These are phyloP conservation scores for Caranx melampygus DNA, from an alignment of 2,113 vertebrate genomes.

Conservation along the genomic window DNA sequence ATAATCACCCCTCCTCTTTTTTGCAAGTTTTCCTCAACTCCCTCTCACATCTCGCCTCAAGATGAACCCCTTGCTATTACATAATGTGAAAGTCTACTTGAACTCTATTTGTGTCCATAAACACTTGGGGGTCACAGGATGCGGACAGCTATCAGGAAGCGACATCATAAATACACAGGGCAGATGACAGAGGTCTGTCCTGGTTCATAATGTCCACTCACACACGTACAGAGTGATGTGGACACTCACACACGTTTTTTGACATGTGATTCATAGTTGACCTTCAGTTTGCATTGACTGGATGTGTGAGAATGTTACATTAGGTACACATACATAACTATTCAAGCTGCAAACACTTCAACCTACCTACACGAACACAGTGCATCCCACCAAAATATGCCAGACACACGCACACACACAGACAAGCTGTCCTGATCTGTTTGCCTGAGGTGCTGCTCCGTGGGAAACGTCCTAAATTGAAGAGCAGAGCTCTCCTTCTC, in stretches of 20 bases:
- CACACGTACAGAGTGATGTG: not conserved
- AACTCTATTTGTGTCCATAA: slow-evolving; percentile 65
- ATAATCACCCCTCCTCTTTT: not conserved
- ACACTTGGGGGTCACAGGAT: slow-evolving; percentile 61
- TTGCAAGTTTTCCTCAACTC: not conserved
- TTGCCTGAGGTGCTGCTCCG: slow-evolving; percentile 71
- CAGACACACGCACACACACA: slow-evolving; percentile 9
- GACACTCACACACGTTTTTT: slow-evolving; percentile 4
- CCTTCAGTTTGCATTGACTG: not conserved
- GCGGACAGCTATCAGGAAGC: slow-evolving; percentile 56
- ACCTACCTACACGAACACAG: slow-evolving; percentile 3
- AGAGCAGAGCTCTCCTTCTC: slow-evolving; percentile 71
- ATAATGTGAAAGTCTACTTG: slow-evolving; percentile 48
- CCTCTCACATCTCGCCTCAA: not conserved
- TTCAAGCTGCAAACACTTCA: slow-evolving; percentile 34
- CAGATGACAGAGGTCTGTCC: slow-evolving; percentile 29
- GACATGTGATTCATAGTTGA: slow-evolving; percentile 10
- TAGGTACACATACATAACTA: slow-evolving; percentile 32
- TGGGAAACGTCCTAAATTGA: slow-evolving; percentile 79
- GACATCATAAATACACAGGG: slow-evolving; percentile 56
- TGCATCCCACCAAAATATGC: slow-evolving; percentile 28
- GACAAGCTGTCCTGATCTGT: slow-evolving; percentile 21
- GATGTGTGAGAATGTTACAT: slow-evolving; percentile 23
- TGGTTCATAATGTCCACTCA: slow-evolving; percentile 18
- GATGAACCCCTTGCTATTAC: slow-evolving; percentile 51